phyloP scores from a whole-genome alignment of 2,888 invertebrate genomes.

The Sialis lutaria region DNA sequence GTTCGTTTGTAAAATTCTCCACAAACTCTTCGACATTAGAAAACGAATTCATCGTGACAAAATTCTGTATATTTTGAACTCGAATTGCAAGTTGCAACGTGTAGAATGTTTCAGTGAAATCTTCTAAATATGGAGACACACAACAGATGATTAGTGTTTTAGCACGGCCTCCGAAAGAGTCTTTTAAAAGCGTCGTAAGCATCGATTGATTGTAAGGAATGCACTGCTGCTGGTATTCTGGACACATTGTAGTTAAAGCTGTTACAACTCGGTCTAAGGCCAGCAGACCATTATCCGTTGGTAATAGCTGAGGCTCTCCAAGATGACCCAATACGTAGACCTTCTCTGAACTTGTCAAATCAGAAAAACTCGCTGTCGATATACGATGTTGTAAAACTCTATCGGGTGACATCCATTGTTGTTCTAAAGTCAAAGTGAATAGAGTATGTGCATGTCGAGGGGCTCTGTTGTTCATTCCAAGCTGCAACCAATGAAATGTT shows the following conservation, averaged over 20 bases:
- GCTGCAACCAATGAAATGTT: conserved; percentile 50
- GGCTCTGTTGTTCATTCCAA: conserved; percentile 41
- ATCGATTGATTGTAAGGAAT: conserved; percentile 43
- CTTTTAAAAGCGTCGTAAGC: conserved; percentile 48
- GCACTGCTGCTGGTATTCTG: conserved; percentile 15
- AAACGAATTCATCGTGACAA: conserved; percentile 51
- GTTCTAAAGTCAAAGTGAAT: conserved; percentile 56
- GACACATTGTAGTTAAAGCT: conserved; percentile 29
- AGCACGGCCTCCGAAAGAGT: conserved; percentile 59
- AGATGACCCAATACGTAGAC: conserved; percentile 26
- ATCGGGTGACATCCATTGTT: conserved; percentile 51
- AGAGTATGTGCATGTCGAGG: conserved; percentile 44
- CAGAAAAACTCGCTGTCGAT: conserved; percentile 59
- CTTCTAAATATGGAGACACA: conserved; percentile 48
- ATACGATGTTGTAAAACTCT: conserved; percentile 49
- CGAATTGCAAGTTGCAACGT: conserved; percentile 48
- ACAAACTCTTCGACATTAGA: conserved; percentile 13
- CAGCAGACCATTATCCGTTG: conserved; percentile 43
- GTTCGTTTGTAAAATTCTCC: conserved; percentile 6
- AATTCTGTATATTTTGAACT: conserved; percentile 49
- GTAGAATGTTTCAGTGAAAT: conserved; percentile 49
- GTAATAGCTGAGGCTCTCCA: conserved; percentile 28
- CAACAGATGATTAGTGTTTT: conserved; percentile 56
- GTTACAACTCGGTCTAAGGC: conserved; percentile 48
- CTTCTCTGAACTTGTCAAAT: conserved; percentile 40